Conservation (phyloP, 2,888 invertebrate species). For the Pterobdella sp. region DNA sequence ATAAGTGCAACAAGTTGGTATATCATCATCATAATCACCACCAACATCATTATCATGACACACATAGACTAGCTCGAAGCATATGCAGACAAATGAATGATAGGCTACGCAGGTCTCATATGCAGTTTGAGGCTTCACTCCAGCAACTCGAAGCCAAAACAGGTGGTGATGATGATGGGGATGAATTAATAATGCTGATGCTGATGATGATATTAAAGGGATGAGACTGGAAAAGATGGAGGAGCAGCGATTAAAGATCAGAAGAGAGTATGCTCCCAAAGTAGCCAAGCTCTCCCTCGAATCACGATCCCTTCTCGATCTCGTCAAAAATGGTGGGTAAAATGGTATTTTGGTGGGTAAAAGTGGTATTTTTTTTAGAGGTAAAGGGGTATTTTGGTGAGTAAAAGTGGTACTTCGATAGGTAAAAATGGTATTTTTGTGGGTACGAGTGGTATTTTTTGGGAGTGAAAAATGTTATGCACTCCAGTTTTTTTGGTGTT, state of each 20-base stretch:
- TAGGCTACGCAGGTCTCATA: constrained; percentile 67
- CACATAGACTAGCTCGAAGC: constrained; percentile 60
- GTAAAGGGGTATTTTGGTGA: neutral
- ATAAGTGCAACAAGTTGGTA: constrained; percentile 41
- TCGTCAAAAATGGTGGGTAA: constrained; percentile 62
- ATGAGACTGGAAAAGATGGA: constrained; percentile 70
- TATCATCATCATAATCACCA: neutral
- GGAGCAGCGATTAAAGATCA: constrained; percentile 59
- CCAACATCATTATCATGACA: neutral
- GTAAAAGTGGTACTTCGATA: neutral
- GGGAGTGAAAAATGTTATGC: neutral
- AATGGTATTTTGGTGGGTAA: neutral
- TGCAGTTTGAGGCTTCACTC: constrained; percentile 67
- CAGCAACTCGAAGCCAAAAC: constrained; percentile 57
- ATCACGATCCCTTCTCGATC: constrained; percentile 72
- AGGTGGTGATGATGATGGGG: neutral
- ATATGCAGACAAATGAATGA: constrained; percentile 70
- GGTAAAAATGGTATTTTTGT: neutral
- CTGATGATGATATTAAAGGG: neutral
- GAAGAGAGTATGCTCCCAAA: constrained; percentile 68
- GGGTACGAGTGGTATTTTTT: neutral
- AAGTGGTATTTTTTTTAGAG: neutral
- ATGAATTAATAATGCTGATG: neutral
- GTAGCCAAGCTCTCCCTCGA: constrained; percentile 74
- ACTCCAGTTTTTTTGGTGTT: neutral